Conservation (phyloP, 2,888 invertebrate species). For the Andrena trimmerana region DNA sequence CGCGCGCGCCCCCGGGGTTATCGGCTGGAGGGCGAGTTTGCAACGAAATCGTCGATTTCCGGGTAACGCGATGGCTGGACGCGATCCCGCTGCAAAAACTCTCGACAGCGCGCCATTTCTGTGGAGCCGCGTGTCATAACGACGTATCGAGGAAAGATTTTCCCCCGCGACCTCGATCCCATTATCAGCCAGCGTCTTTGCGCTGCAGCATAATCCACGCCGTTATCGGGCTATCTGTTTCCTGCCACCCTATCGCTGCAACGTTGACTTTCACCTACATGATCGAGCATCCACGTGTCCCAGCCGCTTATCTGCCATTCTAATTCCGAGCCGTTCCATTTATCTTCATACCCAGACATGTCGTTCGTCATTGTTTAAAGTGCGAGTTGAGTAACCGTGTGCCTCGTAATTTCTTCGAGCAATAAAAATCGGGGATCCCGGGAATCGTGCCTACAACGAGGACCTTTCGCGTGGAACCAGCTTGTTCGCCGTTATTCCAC, state of each 20-base stretch:
- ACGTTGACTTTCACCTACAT: slow-evolving; percentile 52
- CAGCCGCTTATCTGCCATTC: slow-evolving; percentile 40
- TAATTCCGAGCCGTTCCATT: slow-evolving; percentile 28
- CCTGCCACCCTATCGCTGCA: slow-evolving; percentile 45
- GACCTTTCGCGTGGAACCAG: neutral
- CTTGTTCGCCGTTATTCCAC: neutral
- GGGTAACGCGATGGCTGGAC: slow-evolving; percentile 54
- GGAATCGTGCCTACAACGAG: neutral
- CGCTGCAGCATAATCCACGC: slow-evolving; percentile 19
- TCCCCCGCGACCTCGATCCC: neutral
- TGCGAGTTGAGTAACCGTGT: neutral
- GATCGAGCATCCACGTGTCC: slow-evolving; percentile 17
- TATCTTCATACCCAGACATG: slow-evolving; percentile 1
- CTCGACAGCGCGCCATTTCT: neutral
- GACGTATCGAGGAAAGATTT: neutral
- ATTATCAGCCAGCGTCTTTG: slow-evolving; percentile 5
- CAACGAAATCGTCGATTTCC: slow-evolving; percentile 61
- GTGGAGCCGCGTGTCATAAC: neutral
- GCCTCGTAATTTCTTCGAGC: too few relatives aligned
- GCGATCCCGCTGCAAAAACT: slow-evolving; percentile 36
- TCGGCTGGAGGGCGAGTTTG: slow-evolving; percentile 39
- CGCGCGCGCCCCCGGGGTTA: slow-evolving; percentile 56
- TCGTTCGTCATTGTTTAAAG: slow-evolving; percentile 12
- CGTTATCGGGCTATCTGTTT: slow-evolving; percentile 50
- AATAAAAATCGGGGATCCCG: neutral